phyloP scores from a whole-genome alignment of 2,113 vertebrate genomes.

The Herpailurus yagouaroundi region DNA sequence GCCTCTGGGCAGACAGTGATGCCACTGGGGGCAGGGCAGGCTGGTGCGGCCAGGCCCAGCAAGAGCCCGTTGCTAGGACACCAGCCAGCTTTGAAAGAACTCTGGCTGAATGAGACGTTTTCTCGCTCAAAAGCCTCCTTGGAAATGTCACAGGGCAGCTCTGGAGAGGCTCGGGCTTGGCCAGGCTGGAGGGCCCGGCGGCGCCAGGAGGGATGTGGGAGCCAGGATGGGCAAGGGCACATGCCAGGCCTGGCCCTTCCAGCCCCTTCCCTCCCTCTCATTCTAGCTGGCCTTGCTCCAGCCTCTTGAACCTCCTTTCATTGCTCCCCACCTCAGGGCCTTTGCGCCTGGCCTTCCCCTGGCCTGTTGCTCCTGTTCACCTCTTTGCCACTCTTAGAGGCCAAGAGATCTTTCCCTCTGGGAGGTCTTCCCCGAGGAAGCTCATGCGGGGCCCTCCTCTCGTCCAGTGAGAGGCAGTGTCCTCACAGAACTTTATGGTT shows the following conservation, averaged over 20 bases:
- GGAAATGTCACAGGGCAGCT: conserved; percentile 86
- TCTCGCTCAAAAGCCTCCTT: conserved; percentile 77
- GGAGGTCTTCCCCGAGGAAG: neutral
- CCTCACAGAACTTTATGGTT: neutral
- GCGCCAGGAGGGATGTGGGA: neutral
- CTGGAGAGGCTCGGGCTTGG: conserved; percentile 45
- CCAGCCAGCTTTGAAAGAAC: conserved; percentile 79
- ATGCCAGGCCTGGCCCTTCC: neutral
- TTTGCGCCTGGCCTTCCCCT: neutral
- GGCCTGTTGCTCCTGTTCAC: neutral
- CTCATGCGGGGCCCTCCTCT: neutral
- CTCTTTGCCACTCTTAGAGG: neutral
- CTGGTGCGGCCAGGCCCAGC: conserved; percentile 59
- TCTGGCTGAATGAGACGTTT: conserved; percentile 73
- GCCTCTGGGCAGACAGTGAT: neutral
- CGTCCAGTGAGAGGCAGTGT: neutral
- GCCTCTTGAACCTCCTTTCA: neutral
- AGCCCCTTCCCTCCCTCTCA: neutral
- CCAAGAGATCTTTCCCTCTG: neutral
- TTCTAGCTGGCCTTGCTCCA: neutral
- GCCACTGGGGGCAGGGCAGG: neutral
- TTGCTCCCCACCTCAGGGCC: neutral
- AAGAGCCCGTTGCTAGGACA: conserved; percentile 84
- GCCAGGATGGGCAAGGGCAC: neutral
- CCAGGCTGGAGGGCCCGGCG: neutral